Evolutionary conservation across 1,140 invertebrate genomes (phyloP).

Genomic region (Amyelois transitella): DNA sequence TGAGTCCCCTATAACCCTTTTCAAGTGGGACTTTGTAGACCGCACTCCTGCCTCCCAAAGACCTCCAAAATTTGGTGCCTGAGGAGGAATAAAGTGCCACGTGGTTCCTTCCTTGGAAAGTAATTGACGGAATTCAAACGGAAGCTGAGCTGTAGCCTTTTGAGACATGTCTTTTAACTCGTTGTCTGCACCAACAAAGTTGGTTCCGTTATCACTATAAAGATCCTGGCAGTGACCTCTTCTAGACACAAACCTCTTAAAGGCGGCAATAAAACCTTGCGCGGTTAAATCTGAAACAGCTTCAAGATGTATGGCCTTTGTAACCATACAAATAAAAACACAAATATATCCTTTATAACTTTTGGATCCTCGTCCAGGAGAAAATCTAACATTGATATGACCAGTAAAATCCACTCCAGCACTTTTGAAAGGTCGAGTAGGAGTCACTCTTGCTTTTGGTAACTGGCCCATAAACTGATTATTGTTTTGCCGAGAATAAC

Average conservation of each 20-base stretch:
- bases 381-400: conserved; percentile 4
- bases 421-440: conserved; percentile 2
- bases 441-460: neutral
- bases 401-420: conserved; percentile 7
- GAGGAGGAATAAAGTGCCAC: conserved; percentile 8
- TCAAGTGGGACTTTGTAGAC: neutral
- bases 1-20: conserved; percentile 4
- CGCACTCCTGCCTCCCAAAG: no score
- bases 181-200: no score
- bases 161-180: neutral
- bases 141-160: neutral
- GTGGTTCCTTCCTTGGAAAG: conserved; percentile 1
- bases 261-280: conserved; percentile 6
- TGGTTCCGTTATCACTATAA: conserved; percentile 10
- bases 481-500: conserved; percentile 1
- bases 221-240: conserved; percentile 5
- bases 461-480: conserved; percentile 8
- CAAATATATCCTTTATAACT: conserved; percentile 7
- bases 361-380: conserved; percentile 4
- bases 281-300: conserved; percentile 4
- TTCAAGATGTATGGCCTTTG: conserved; percentile 3
- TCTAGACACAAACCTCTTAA: conserved; percentile 5
- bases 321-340: conserved; percentile 7
- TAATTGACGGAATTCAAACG: neutral
- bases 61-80: conserved; percentile 8